Conservation (phyloP, 2,113 vertebrate genomes). For the Suncus etruscus region DNA sequence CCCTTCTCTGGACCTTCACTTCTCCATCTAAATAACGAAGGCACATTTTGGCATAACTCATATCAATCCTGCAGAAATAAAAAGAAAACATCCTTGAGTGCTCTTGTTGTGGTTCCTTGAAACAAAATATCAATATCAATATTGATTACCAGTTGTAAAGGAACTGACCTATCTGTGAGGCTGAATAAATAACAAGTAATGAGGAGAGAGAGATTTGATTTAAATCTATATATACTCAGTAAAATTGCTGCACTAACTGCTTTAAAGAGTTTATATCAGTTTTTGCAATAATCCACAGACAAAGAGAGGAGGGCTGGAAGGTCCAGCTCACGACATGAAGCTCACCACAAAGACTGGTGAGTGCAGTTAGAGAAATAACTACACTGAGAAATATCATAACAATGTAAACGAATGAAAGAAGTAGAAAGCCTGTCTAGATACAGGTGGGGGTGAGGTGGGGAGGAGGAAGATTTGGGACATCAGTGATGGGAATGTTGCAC, state of each 20-base stretch:
- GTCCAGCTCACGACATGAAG: no score
- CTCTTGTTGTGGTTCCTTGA: not conserved
- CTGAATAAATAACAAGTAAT: not conserved
- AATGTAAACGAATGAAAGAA: no score
- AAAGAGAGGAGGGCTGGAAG: no score
- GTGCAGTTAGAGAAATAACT: no score
- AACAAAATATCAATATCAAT: not conserved
- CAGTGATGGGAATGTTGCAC: no score
- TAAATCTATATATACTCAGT: not conserved
- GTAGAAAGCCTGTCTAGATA: no score
- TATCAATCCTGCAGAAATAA: not conserved
- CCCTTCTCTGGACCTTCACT: not conserved
- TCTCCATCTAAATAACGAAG: not conserved
- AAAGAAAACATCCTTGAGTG: not conserved
- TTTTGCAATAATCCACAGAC: no score
- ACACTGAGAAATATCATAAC: no score
- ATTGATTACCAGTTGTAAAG: slow-evolving; percentile 7
- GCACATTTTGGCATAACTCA: not conserved
- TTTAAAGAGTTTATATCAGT: not conserved
- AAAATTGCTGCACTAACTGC: not conserved
- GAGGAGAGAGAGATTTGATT: not conserved
- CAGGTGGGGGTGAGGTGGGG: no score
- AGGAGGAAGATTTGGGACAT: no score
- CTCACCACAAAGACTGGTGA: no score
- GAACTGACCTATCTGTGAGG: not conserved